These are phyloP conservation scores for Ictalurus punctatus DNA, from an alignment of 2,113 vertebrate species.

Conservation along the genomic window DNA sequence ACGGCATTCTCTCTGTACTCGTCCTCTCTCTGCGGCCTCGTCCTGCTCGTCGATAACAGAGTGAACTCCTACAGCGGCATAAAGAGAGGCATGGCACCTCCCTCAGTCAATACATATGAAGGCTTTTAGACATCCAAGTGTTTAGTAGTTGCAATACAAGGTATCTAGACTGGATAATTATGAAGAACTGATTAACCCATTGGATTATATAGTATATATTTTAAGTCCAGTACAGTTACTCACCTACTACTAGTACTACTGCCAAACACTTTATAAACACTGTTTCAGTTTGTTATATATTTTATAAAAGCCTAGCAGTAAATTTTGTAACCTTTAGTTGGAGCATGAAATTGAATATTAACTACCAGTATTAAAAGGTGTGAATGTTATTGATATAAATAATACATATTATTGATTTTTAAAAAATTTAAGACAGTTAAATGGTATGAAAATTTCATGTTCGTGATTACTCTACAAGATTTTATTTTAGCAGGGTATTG, in stretches of 20 bases:
- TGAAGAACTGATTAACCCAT: neutral
- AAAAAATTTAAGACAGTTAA: neutral
- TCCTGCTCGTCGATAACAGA: constrained; percentile 92
- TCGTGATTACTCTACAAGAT: neutral
- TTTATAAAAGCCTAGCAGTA: neutral
- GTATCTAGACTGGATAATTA: neutral
- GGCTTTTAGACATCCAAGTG: neutral
- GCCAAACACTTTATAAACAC: neutral
- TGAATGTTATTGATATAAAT: neutral
- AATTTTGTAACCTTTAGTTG: neutral
- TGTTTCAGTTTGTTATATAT: neutral
- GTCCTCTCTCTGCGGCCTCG: constrained; percentile 89
- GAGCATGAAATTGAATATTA: neutral
- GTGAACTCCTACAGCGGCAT: constrained; percentile 97
- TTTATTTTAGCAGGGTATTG: neutral
- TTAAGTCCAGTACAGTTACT: too few relatives aligned
- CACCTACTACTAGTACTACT: neutral
- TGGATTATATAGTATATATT: neutral
- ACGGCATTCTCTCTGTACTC: constrained; percentile 95
- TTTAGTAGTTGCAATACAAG: neutral
- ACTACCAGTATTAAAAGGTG: neutral
- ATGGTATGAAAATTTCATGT: neutral
- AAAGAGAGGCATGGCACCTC: constrained; percentile 83
- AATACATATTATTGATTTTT: neutral
- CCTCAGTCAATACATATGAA: neutral